Conservation (phyloP, 2,888 invertebrate species). For the Scaeva pyrastri region DNA sequence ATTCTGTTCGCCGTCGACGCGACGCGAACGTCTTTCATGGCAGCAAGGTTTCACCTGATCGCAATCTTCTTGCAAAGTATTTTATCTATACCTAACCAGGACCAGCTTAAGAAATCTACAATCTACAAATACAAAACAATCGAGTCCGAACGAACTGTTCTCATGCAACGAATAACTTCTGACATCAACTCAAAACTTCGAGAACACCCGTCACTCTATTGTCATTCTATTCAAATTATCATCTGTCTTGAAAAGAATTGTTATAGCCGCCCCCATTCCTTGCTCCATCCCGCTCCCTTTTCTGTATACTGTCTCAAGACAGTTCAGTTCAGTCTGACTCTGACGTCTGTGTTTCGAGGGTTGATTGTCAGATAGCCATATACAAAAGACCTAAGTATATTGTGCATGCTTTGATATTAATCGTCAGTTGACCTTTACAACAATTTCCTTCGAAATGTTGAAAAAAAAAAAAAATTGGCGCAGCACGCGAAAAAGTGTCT, state of each 20-base stretch:
- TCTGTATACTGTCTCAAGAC: constrained; percentile 1
- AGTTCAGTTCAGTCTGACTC: not conserved
- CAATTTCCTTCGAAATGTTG: constrained; percentile 18
- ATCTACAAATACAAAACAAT: constrained; percentile 37
- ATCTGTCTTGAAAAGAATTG: constrained; percentile 59
- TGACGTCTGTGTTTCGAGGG: constrained; percentile 38
- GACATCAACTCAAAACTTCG: constrained; percentile 71
- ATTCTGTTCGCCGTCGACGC: not conserved
- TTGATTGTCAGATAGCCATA: constrained; percentile 28
- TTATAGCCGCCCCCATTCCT: not conserved
- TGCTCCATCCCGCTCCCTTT: too few relatives aligned
- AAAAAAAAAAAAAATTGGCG: constrained; percentile 40
- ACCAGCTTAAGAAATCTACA: constrained; percentile 42
- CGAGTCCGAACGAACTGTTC: constrained; percentile 7
- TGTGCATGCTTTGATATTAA: constrained; percentile 68
- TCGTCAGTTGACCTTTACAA: constrained; percentile 74
- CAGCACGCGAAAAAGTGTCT: constrained; percentile 73
- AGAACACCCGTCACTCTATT: constrained; percentile 75
- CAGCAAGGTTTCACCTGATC: constrained; percentile 64
- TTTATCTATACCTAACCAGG: constrained; percentile 21
- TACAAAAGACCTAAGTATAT: constrained; percentile 1
- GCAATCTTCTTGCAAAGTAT: constrained; percentile 48
- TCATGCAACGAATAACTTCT: constrained; percentile 50
- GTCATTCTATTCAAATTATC: constrained; percentile 76
- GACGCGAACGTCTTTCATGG: not conserved